Percentiles rank a stretch among this genome's conserved stretches.
These are phyloP conservation scores for Rhinolophus sinicus DNA, from an alignment of 2,113 vertebrate genomes.

Conservation along the genomic window DNA sequence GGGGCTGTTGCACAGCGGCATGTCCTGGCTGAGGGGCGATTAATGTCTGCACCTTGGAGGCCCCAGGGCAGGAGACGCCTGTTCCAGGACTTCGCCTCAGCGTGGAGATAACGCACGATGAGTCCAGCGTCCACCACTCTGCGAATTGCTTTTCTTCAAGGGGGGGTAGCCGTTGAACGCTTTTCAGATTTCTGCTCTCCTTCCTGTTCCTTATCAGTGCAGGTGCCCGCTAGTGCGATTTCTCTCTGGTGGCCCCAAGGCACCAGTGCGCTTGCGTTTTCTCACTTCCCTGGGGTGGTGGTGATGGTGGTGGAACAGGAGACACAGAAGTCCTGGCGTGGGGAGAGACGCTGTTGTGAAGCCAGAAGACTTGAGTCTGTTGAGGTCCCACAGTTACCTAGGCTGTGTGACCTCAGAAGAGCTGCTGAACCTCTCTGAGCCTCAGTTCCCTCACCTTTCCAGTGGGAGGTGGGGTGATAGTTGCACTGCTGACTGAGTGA, in stretches of 20 bases:
- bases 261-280: background rate
- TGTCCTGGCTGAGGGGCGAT: background rate
- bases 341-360: background rate
- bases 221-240: background rate
- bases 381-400: background rate
- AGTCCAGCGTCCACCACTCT: background rate
- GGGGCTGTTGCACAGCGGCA: background rate
- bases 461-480: background rate
- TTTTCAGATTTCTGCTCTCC: background rate
- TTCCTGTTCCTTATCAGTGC: no score
- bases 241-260: background rate
- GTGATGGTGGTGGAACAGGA: background rate
- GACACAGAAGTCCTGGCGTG: background rate
- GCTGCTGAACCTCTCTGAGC: background rate
- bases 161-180: no score
- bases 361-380: background rate
- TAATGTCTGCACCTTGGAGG: background rate
- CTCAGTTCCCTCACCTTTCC: background rate
- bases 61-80: background rate
- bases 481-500: background rate
- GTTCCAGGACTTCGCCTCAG: no score
- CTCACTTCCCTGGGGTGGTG: background rate
- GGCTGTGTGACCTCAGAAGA: background rate
- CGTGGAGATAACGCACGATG: background rate
- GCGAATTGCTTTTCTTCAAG: no score